Evolutionary conservation across 2,888 invertebrate species (phyloP).

Genomic region (Drosophila pegasa): DNA sequence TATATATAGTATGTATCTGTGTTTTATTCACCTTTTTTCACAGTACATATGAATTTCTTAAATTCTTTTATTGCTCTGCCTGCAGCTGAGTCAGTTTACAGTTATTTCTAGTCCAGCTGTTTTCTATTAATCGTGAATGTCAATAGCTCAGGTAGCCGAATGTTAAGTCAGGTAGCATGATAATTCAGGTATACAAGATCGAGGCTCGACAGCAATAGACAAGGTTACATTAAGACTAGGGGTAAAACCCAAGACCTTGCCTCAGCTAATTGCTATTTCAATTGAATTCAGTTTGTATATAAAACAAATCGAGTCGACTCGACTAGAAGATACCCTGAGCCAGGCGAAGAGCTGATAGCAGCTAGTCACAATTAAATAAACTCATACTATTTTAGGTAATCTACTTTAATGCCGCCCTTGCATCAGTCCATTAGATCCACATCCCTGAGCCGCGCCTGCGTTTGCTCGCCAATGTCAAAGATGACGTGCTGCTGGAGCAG

Average conservation of each 20-base stretch:
- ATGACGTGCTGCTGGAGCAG: constrained; percentile 93
- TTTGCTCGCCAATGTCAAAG: constrained; percentile 92
- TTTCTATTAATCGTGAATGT: not conserved
- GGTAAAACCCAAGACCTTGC: too few species aligned
- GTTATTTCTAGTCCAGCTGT: not conserved
- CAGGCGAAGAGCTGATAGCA: too few species aligned
- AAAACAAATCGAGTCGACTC: too few species aligned
- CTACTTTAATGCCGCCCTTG: constrained; percentile 19
- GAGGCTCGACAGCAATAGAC: too few species aligned
- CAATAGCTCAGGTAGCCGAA: constrained; percentile 14
- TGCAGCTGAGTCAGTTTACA: not conserved
- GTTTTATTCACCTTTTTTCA: too few species aligned
- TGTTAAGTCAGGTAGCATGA: constrained; percentile 7
- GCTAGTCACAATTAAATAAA: not conserved
- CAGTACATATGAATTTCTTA: too few species aligned
- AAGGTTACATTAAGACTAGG: too few species aligned
- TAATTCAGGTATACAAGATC: not conserved
- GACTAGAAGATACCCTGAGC: too few species aligned
- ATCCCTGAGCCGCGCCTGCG: constrained; percentile 89
- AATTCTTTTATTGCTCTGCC: too few species aligned
- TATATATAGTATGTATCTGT: too few species aligned
- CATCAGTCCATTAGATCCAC: constrained; percentile 75
- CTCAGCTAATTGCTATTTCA: too few species aligned
- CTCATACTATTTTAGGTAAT: not conserved
- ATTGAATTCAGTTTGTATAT: too few species aligned